Conservation (phyloP, 1,140 invertebrate genomes). For the Drosophila baimaii region DNA sequence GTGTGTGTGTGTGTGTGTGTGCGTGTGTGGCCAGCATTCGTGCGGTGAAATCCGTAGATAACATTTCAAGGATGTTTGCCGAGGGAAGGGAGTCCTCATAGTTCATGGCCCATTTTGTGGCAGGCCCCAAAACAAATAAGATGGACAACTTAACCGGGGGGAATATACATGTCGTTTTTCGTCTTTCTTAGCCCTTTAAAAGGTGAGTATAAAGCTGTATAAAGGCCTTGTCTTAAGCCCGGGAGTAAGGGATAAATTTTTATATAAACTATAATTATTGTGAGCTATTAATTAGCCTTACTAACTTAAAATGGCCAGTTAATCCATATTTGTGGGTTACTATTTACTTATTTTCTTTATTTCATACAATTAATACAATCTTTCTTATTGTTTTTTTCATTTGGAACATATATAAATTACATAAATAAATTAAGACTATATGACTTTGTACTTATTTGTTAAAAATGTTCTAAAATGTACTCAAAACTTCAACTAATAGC, state of each 20-base stretch:
- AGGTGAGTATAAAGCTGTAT: background rate
- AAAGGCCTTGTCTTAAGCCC: background rate
- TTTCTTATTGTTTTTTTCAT: too few relatives aligned
- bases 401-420: too few relatives aligned
- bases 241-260: background rate
- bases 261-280: background rate
- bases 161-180: background rate
- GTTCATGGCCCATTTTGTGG: slow-evolving; percentile 19
- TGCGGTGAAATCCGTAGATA: slow-evolving; percentile 32
- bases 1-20: background rate
- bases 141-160: slow-evolving; percentile 26
- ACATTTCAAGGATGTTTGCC: slow-evolving; percentile 35
- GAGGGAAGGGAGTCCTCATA: background rate
- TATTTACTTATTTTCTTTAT: too few relatives aligned
- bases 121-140: slow-evolving; percentile 10
- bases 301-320: too few relatives aligned
- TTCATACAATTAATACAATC: too few relatives aligned
- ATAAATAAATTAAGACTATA: background rate
- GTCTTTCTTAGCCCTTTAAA: background rate
- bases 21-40: slow-evolving; percentile 14
- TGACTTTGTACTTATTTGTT: too few relatives aligned
- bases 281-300: too few relatives aligned
- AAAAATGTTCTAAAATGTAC: background rate
- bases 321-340: too few relatives aligned
- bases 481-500: background rate